A percentile compares a stretch with the other conserved stretches of the same genome.
Evolutionary conservation across 2,113 vertebrate genomes (phyloP).

Genomic region (Podiceps cristatus): DNA sequence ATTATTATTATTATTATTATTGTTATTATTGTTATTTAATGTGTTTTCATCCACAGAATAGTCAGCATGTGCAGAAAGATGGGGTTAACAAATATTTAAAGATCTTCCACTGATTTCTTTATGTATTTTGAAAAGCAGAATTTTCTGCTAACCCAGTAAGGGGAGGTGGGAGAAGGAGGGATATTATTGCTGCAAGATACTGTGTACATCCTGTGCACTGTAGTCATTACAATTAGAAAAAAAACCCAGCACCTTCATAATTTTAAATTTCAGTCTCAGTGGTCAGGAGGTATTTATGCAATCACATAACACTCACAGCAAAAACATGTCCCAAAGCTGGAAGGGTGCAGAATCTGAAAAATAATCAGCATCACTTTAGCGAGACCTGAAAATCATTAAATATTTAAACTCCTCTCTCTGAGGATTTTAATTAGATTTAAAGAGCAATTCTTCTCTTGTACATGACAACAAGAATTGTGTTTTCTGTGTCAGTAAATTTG

Average conservation of each 20-base stretch:
- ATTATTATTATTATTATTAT: background rate
- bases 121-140: background rate
- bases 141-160: background rate
- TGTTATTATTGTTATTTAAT: background rate
- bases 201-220: background rate
- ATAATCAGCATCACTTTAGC: background rate
- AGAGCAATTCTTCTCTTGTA: background rate
- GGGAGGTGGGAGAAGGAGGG: background rate
- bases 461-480: background rate
- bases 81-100: background rate
- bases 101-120: background rate
- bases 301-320: background rate
- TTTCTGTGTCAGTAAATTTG: background rate
- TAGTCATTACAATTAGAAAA: background rate
- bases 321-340: background rate
- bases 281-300: background rate
- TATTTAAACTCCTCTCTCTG: background rate
- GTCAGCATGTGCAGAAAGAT: background rate
- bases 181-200: background rate
- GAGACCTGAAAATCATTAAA: background rate
- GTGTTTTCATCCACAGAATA: background rate
- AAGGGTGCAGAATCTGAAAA: constrained; percentile 8
- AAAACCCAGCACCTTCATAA: fast-evolving
- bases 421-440: constrained; percentile 38
- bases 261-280: background rate